Percentiles rank a stretch among this genome's conserved stretches.
phyloP scores from a whole-genome alignment of 1,140 invertebrate genomes.

The Sinella curviseta region DNA sequence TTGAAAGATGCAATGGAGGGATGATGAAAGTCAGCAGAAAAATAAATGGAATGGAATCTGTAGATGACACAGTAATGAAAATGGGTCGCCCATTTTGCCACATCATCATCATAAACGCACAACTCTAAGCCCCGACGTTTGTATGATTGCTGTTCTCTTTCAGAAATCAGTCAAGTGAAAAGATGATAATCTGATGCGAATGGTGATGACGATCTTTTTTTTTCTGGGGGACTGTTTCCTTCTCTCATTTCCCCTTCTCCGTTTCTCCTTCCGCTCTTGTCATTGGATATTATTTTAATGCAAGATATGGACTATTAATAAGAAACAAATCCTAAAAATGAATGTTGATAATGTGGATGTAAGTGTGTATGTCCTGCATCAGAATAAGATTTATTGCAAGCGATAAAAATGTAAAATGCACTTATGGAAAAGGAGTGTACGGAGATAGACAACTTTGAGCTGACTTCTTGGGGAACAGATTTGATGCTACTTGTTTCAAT shows the following conservation, averaged over 20 bases:
- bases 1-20: too few relatives aligned
- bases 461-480: neutral
- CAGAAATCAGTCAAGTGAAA: conserved; percentile 6
- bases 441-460: neutral
- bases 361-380: neutral
- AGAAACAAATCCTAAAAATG: neutral
- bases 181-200: conserved; percentile 21
- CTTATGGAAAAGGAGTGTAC: neutral
- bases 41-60: neutral
- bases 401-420: neutral
- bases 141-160: neutral
- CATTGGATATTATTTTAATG: neutral
- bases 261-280: neutral
- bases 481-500: too few relatives aligned
- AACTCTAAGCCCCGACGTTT: too few relatives aligned
- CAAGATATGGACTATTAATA: conserved; percentile 18
- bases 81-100: conserved; percentile 1
- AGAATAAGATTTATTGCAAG: neutral
- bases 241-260: neutral
- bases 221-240: neutral
- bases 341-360: neutral
- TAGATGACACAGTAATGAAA: conserved; percentile 24
- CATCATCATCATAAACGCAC: too few relatives aligned
- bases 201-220: neutral
- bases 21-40: too few relatives aligned